Conservation (phyloP, 2,888 invertebrate species). For the Liopterus haemorrhoidalis region DNA sequence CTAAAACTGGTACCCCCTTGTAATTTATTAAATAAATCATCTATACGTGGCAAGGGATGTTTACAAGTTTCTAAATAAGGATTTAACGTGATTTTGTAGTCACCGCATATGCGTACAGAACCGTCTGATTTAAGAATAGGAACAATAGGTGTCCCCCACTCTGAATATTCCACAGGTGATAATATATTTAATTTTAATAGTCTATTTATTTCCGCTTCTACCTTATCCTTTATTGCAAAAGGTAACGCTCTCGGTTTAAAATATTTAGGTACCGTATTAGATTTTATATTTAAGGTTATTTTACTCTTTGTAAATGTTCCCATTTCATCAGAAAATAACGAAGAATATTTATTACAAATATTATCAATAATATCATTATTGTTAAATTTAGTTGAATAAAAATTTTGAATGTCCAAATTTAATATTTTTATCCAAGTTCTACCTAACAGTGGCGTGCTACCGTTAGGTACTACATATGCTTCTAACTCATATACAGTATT, state of each 20-base stretch:
- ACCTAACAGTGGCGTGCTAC: slow-evolving; percentile 1
- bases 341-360: not conserved
- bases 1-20: slow-evolving; percentile 22
- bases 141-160: not conserved
- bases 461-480: not conserved
- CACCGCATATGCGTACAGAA: slow-evolving; percentile 25
- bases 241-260: slow-evolving; percentile 7
- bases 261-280: not conserved
- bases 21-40: slow-evolving; percentile 17
- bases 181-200: slow-evolving; percentile 1
- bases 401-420: not conserved
- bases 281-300: not conserved
- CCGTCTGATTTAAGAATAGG: slow-evolving; percentile 17
- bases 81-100: slow-evolving; percentile 29
- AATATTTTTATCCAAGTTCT: slow-evolving; percentile 4
- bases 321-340: slow-evolving; percentile 1
- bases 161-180: slow-evolving; percentile 1
- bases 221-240: not conserved
- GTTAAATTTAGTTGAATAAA: not conserved
- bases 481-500: not conserved
- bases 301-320: slow-evolving; percentile 1
- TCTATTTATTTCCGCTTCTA: not conserved
- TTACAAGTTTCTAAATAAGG: slow-evolving; percentile 30
- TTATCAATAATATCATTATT: not conserved
- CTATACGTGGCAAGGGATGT: slow-evolving; percentile 22